Conservation (phyloP, 2,797 vertebrate species). For the Sebastes taczanowskii region DNA sequence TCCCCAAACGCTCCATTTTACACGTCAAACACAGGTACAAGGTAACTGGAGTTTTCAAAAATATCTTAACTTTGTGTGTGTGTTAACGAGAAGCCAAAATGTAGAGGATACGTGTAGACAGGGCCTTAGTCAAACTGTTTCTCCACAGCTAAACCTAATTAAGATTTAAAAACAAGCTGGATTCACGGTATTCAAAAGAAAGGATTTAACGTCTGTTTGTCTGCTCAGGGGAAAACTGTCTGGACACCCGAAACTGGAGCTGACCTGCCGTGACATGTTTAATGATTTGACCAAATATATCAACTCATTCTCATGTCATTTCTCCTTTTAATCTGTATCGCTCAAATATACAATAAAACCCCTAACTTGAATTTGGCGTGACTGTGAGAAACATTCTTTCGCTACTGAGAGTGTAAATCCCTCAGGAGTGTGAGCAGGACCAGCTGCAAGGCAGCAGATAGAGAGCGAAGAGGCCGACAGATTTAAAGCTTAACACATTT, state of each 20-base stretch:
- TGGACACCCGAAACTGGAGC: slow-evolving; percentile 1
- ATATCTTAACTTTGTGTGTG: not conserved
- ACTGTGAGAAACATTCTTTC: slow-evolving; percentile 17
- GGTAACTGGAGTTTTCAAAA: not conserved
- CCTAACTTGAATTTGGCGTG: slow-evolving; percentile 7
- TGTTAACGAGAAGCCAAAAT: too few relatives aligned
- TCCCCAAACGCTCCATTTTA: too few relatives aligned
- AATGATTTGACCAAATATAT: slow-evolving; percentile 19
- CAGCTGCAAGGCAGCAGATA: slow-evolving; percentile 26
- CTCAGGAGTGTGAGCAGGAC: slow-evolving; percentile 3
- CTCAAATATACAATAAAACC: slow-evolving; percentile 28
- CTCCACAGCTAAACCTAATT: not conserved
- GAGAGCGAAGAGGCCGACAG: slow-evolving; percentile 14
- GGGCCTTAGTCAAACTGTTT: too few relatives aligned
- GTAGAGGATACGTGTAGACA: too few relatives aligned
- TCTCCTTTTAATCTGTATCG: not conserved
- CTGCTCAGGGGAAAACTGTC: not conserved
- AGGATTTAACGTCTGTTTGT: not conserved
- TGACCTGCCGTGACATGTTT: slow-evolving; percentile 12
- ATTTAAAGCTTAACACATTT: slow-evolving; percentile 43
- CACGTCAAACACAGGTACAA: too few relatives aligned
- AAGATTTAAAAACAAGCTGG: too few relatives aligned
- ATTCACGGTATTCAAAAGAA: not conserved
- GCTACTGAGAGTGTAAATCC: slow-evolving; percentile 33
- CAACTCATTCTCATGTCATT: slow-evolving; percentile 12